These are phyloP conservation scores for Pseudobourletiella spinata DNA, from an alignment of 1,140 invertebrate species.

Conservation along the genomic window DNA sequence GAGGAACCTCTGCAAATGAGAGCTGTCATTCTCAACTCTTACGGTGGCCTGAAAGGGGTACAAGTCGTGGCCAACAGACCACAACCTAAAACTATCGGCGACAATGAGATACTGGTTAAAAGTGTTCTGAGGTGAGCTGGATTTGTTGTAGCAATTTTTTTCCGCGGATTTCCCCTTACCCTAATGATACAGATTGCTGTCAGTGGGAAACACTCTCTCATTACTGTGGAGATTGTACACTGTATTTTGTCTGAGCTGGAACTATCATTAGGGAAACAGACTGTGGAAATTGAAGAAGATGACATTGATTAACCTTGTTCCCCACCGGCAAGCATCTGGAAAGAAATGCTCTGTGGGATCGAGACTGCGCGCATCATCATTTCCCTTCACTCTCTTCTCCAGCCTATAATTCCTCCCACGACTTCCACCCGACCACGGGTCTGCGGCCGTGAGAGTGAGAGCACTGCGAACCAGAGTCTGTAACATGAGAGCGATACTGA, in stretches of 20 bases:
- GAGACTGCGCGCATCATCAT: not conserved
- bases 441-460: too few species aligned
- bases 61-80: conserved; percentile 4
- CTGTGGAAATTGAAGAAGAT: too few species aligned
- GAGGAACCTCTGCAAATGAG: conserved; percentile 13
- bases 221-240: not conserved
- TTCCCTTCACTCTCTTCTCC: too few species aligned
- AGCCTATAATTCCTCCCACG: too few species aligned
- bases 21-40: conserved; percentile 17
- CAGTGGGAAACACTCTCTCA: not conserved
- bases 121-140: conserved; percentile 19
- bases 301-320: too few species aligned
- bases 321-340: conserved; percentile 14
- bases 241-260: not conserved
- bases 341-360: not conserved
- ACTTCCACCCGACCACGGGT: too few species aligned
- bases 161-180: too few species aligned
- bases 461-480: too few species aligned
- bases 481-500: too few species aligned
- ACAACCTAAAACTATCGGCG: not conserved
- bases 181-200: not conserved
- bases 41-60: conserved; percentile 23
- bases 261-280: too few species aligned
- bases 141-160: too few species aligned
- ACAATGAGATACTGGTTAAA: conserved; percentile 11